A percentile compares a stretch with the other conserved stretches of the same genome.
Conservation (phyloP, 2,888 invertebrate species). For the Seladonia tumulorum region DNA sequence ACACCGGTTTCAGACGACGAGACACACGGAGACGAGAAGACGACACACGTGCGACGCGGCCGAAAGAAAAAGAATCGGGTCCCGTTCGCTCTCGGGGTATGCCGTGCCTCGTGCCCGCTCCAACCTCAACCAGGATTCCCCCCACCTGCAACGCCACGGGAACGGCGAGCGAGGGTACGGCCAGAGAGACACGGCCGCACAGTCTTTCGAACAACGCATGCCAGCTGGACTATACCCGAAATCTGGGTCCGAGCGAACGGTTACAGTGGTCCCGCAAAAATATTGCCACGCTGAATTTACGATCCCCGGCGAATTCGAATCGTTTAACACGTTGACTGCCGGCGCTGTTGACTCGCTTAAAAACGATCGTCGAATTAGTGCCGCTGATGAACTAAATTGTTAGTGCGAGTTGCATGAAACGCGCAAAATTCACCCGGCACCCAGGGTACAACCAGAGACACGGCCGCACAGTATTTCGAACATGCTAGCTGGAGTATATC, state of each 20-base stretch:
- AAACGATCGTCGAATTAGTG: too few species aligned
- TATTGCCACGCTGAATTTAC: background rate
- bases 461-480: background rate
- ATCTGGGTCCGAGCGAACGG: background rate
- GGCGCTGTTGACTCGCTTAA: too few species aligned
- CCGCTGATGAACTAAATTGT: too few species aligned
- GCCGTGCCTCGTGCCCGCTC: slow-evolving; percentile 64
- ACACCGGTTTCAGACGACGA: slow-evolving; percentile 12
- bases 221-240: background rate
- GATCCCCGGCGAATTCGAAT: background rate
- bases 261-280: background rate
- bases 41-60: slow-evolving; percentile 60
- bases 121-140: slow-evolving; percentile 29
- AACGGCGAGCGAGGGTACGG: slow-evolving; percentile 37
- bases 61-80: slow-evolving; percentile 61
- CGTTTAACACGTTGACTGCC: background rate
- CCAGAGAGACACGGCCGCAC: background rate
- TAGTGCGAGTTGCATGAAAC: too few species aligned
- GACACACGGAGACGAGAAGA: slow-evolving; percentile 43
- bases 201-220: background rate
- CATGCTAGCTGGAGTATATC: background rate
- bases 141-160: slow-evolving; percentile 19
- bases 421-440: too few species aligned
- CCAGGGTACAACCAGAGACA: background rate
- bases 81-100: slow-evolving; percentile 66